phyloP scores from a whole-genome alignment of 1,140 invertebrate genomes.

The Babylonia areolata region DNA sequence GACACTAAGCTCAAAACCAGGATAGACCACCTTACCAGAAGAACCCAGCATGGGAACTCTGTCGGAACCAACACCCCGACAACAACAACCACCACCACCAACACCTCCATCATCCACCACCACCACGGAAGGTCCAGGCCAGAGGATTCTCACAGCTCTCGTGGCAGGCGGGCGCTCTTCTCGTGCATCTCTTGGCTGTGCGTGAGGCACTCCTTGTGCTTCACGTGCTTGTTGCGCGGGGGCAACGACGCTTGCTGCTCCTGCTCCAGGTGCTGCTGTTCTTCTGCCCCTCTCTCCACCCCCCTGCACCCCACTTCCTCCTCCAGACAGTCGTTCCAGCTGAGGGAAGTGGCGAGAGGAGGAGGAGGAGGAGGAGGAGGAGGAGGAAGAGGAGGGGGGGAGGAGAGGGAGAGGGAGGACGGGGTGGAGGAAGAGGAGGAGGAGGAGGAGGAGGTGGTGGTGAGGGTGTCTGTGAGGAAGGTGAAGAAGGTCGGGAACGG shows the following conservation, averaged over 20 bases:
- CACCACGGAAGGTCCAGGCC: no score
- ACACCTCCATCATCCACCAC: no score
- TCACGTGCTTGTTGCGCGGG: constrained; percentile 37
- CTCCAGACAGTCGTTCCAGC: constrained; percentile 27
- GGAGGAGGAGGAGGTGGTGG: not conserved
- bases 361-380: constrained; percentile 26
- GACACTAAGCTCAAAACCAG: not conserved
- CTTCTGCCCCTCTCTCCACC: no score
- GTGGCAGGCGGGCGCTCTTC: not conserved
- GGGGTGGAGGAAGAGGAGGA: not conserved
- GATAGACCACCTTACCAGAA: no score
- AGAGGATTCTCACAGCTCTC: no score
- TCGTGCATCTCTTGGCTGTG: not conserved
- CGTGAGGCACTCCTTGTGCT: constrained; percentile 11
- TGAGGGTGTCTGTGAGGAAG: not conserved
- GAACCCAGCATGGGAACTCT: no score
- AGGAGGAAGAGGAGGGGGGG: not conserved
- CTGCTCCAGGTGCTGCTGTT: no score
- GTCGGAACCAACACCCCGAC: constrained; percentile 36
- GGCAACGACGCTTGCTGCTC: not conserved
- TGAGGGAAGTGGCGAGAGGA: constrained; percentile 3
- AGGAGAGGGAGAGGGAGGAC: not conserved
- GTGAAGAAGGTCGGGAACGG: no score
- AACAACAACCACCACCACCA: no score
- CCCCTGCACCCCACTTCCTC: not conserved